Evolutionary conservation across 1,140 invertebrate genomes (phyloP).

Genomic region (Hycleus cichorii): DNA sequence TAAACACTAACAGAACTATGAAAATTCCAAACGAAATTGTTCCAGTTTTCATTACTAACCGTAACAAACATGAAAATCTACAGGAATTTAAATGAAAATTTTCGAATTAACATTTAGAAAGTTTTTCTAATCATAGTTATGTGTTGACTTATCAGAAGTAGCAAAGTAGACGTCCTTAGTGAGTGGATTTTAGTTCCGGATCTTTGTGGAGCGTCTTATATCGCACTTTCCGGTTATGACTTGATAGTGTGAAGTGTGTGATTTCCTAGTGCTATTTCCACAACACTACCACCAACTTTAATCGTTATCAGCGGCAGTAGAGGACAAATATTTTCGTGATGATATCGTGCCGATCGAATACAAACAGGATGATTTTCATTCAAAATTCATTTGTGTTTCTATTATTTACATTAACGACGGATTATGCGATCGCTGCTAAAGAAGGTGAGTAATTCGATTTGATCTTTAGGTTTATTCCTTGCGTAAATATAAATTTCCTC

Average conservation of each 20-base stretch:
- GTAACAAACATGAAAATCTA: no score
- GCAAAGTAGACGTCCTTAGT: not conserved
- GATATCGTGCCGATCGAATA: not conserved
- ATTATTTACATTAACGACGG: not conserved
- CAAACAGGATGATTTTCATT: slow-evolving; percentile 2
- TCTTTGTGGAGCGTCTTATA: not conserved
- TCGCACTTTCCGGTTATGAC: slow-evolving; percentile 15
- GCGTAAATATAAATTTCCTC: no score
- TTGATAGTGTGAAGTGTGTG: slow-evolving; percentile 11
- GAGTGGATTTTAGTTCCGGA: slow-evolving; percentile 3
- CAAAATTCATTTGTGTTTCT: not conserved
- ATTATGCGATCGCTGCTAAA: slow-evolving; percentile 10
- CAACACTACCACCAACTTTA: no score
- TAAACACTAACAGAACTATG: no score
- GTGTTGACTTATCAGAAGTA: no score
- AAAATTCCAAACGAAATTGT: no score
- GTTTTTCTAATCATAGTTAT: no score
- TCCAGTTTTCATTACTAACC: no score
- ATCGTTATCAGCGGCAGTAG: no score
- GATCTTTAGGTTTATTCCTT: no score
- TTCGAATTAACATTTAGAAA: no score
- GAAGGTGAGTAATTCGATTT: slow-evolving; percentile 6
- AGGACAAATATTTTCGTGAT: slow-evolving; percentile 7
- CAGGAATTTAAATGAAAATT: no score
- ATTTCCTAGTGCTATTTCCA: not conserved